Percentiles rank a stretch among this genome's conserved stretches.
These are phyloP conservation scores for Equus quagga DNA, from an alignment of 2,113 vertebrate genomes.

Conservation along the genomic window DNA sequence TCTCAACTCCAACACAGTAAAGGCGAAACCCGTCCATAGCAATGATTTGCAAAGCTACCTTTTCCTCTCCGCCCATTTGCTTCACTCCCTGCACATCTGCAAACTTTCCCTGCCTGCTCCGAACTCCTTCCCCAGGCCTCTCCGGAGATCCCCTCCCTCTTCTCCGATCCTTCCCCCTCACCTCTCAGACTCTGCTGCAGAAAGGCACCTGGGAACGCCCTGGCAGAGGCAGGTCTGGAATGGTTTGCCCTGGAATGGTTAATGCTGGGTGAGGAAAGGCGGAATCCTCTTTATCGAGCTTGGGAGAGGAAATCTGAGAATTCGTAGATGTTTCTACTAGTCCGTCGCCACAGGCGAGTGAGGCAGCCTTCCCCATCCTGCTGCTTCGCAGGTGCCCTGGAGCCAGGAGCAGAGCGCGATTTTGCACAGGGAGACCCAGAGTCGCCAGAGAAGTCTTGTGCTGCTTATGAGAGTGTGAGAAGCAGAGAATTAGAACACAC, in stretches of 20 bases:
- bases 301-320: not conserved
- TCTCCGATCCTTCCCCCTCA: not conserved
- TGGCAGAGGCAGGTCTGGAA: not conserved
- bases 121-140: not conserved
- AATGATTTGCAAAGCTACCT: not conserved
- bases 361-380: not conserved
- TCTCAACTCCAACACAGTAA: not conserved
- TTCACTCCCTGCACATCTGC: not conserved
- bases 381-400: not conserved
- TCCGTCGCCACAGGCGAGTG: not conserved
- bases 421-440: not conserved
- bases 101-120: too few relatives aligned
- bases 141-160: not conserved
- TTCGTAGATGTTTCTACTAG: not conserved
- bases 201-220: not conserved
- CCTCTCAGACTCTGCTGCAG: not conserved
- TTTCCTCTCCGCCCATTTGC: not conserved
- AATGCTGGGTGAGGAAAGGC: not conserved
- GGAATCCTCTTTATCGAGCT: not conserved
- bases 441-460: not conserved
- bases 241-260: not conserved
- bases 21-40: not conserved
- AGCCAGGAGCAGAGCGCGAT: not conserved
- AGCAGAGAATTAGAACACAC: not conserved
- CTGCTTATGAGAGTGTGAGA: not conserved